Base-by-base conservation (phyloP, 2,888 invertebrate species). In the Tyria jacobaeae region DNA sequence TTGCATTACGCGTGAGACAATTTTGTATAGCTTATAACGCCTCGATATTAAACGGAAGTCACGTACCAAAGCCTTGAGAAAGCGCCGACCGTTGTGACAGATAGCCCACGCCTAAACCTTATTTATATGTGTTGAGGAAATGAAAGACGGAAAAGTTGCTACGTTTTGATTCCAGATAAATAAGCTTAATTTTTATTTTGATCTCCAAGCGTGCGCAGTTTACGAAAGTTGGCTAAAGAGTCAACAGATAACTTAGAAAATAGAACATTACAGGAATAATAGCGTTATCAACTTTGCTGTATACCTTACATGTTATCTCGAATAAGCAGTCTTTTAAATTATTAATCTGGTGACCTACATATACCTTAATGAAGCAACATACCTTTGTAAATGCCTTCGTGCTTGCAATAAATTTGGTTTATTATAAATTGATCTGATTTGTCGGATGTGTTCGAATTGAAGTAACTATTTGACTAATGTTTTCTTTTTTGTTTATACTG, bases 1-100 rank as follows among this genome's bases (percentile, higher is more conserved):
- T 62, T 70, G 66, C 62, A 61, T 55, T 62, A 73, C 56, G 82
- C 86, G 87, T 87, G 87, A 83, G 75, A 84, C 81, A 76, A 84
- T 85, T 86, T 82, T 77, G 76, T 82, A 82, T 81, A 69, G 80
- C 70, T 69, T 68, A 71, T 79, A 75, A 75, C 75, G 77, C 70
- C 72, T 79, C 73, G 68, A 78, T 80, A 82, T 78, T 77, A 75
- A 82, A 79, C 87, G 88, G 89, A 88, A 85, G 86, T 88, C 89
- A 89, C 89, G 89, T 88, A 81, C 80, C 52, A 64, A 74, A 70
- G 68, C 75, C 70, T 76, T 78, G 78, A 78, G 83, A 83, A 85
- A 84, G 82, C 71, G 71, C 76, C 79, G 79, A 76, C 71, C 70
- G 57, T 58, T 64, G 68, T 64, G 72, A 70, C 85, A 85, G 82